Conservation (phyloP, 2,888 invertebrate genomes). For the Amphimallon solstitiale region DNA sequence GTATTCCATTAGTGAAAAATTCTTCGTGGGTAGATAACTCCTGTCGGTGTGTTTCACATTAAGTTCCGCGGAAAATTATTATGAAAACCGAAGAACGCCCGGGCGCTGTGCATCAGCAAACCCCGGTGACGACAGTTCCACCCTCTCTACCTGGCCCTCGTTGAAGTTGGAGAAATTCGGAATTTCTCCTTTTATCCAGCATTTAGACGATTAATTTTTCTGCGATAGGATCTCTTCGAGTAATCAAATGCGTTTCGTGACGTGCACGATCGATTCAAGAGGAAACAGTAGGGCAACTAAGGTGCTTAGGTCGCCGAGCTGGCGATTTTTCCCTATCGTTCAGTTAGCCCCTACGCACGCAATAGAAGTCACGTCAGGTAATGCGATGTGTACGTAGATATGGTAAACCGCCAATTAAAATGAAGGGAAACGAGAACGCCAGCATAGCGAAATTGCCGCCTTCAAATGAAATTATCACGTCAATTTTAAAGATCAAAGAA, state of each 20-base stretch:
- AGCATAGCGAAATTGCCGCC: neutral
- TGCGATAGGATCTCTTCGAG: constrained; percentile 9
- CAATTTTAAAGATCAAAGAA: too few relatives aligned
- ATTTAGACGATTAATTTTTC: constrained; percentile 20
- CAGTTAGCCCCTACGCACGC: constrained; percentile 1
- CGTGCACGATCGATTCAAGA: constrained; percentile 10
- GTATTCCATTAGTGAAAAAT: constrained; percentile 37
- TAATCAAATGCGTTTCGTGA: constrained; percentile 32
- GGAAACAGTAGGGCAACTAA: constrained; percentile 7
- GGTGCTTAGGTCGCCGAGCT: constrained; percentile 14
- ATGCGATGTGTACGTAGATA: constrained; percentile 14
- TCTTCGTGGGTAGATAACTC: constrained; percentile 32
- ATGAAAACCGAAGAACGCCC: constrained; percentile 27
- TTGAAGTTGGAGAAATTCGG: constrained; percentile 7
- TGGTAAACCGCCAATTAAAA: neutral
- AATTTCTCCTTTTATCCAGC: constrained; percentile 21
- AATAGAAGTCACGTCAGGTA: constrained; percentile 8
- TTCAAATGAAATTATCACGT: too few relatives aligned
- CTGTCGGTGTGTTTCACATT: constrained; percentile 33
- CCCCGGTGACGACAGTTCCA: constrained; percentile 15
- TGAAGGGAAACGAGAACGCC: neutral
- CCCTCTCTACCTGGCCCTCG: neutral
- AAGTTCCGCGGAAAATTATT: constrained; percentile 30
- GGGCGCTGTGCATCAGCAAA: neutral
- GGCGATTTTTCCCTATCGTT: constrained; percentile 11